Percentiles rank a stretch among this genome's conserved stretches.
These are phyloP conservation scores for Ceratosolen solmsi DNA, from an alignment of 1,140 invertebrate genomes.

Conservation along the genomic window DNA sequence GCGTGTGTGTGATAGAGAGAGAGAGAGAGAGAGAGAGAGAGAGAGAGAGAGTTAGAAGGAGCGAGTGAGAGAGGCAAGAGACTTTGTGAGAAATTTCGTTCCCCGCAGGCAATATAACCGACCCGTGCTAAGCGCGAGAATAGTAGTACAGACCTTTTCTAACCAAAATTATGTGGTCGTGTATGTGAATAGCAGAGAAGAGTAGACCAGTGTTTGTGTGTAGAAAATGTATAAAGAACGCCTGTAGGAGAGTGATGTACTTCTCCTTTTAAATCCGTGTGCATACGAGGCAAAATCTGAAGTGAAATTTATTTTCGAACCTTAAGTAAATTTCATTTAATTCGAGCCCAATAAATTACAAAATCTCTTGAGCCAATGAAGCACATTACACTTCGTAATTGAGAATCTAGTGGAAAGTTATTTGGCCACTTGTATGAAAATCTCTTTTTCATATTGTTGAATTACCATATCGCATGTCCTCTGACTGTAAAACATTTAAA, in stretches of 20 bases:
- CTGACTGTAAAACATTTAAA: too few relatives aligned
- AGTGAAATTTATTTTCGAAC: neutral
- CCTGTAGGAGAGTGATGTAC: neutral
- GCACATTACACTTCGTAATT: neutral
- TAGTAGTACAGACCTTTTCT: neutral
- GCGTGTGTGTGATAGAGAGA: neutral
- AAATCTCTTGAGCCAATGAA: neutral
- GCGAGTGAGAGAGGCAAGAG: neutral
- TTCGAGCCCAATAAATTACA: neutral
- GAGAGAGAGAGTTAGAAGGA: neutral
- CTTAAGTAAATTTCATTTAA: neutral
- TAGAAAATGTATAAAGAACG: neutral
- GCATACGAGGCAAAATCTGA: neutral
- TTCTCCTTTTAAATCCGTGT: neutral
- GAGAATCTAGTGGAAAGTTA: neutral
- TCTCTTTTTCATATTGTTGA: too few relatives aligned
- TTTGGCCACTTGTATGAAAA: neutral
- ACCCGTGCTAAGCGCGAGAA: neutral
- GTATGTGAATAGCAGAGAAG: neutral
- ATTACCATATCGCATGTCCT: too few relatives aligned
- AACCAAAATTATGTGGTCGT: constrained; percentile 29
- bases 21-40: neutral
- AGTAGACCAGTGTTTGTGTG: neutral
- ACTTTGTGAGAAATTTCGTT: constrained; percentile 21
- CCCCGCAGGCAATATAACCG: constrained; percentile 9